Base-by-base conservation (phyloP, 2,113 vertebrate species). In the Uria lomvia region DNA sequence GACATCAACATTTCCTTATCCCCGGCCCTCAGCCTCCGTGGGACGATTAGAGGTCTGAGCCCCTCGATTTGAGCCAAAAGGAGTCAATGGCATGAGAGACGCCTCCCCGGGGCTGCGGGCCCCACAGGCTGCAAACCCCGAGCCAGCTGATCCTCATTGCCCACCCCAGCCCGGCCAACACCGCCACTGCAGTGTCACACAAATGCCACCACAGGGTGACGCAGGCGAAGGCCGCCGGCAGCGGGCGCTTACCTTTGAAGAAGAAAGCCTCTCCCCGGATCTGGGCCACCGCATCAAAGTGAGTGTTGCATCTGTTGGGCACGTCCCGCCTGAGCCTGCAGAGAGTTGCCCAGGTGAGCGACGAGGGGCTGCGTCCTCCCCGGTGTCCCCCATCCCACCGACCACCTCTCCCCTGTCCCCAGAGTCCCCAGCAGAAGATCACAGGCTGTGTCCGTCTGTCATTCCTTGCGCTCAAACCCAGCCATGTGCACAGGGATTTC, bases 211-310 rank as follows among this genome's bases (percentile, higher is more conserved):
- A 0, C 66, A 23, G 71, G 21, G 30, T 12, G 17, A 65, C 5
- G 2, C 3, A 8, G 4, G 11, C 53, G 21, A 38, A 42, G 42
- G 26, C 7, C 4, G 1, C 16, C 1, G 3, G 68, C 19, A 36
- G 38, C 2, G 0, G 6, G 19, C 0, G 0, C 80, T 94, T 98
- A 99, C 99, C 99, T 99, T 99, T 99, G 95, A 99, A 99, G 96
- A 99, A 99, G 98, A 99, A 99, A 49, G 99, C 99, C 96, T 99
- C 99, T 13, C 99, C 99, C 14, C 99, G 98, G 97, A 99, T 99
- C 97, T 99, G 99, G 72, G 99, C 99, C 96, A 99, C 99, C 0
- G 99, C 99, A 2, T 99, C 99, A 1, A 99, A 99, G 94, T 99
- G 98, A 5, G 98, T 97, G 81, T 94, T 98, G 93, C 99, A 99